Evolutionary conservation across 1,140 invertebrate species (phyloP).

Genomic region (Atopsyche davidsoni): DNA sequence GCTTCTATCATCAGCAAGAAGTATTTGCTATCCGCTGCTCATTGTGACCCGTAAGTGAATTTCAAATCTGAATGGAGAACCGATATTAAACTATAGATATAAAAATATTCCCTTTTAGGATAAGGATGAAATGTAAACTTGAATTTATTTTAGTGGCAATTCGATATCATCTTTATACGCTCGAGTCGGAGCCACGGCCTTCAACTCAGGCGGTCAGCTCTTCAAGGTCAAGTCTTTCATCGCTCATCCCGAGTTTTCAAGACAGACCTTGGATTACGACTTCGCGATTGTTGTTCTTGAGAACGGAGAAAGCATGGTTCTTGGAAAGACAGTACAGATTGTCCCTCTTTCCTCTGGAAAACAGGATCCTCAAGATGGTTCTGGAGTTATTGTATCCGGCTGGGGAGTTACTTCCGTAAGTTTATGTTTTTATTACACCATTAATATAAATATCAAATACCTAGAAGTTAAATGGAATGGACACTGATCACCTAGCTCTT

Average conservation of each 20-base stretch:
- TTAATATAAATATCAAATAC: neutral
- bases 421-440: neutral
- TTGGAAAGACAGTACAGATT: conserved; percentile 8
- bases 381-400: conserved; percentile 21
- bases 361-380: conserved; percentile 9
- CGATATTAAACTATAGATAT: neutral
- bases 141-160: neutral
- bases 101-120: no score
- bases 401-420: conserved; percentile 23
- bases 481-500: no score
- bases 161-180: conserved; percentile 14
- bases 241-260: conserved; percentile 35
- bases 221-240: conserved; percentile 31
- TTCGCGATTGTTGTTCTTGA: conserved; percentile 38
- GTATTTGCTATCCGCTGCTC: conserved; percentile 47
- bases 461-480: no score
- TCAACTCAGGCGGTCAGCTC: conserved; percentile 29
- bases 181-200: conserved; percentile 21
- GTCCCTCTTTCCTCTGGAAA: conserved; percentile 7
- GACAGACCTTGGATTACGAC: conserved; percentile 40
- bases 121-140: neutral
- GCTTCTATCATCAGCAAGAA: conserved; percentile 38
- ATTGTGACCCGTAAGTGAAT: conserved; percentile 38
- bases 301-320: conserved; percentile 10
- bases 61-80: neutral